These are phyloP conservation scores for Hystrix cristata DNA, from an alignment of 2,113 vertebrate genomes.

Conservation along the genomic window DNA sequence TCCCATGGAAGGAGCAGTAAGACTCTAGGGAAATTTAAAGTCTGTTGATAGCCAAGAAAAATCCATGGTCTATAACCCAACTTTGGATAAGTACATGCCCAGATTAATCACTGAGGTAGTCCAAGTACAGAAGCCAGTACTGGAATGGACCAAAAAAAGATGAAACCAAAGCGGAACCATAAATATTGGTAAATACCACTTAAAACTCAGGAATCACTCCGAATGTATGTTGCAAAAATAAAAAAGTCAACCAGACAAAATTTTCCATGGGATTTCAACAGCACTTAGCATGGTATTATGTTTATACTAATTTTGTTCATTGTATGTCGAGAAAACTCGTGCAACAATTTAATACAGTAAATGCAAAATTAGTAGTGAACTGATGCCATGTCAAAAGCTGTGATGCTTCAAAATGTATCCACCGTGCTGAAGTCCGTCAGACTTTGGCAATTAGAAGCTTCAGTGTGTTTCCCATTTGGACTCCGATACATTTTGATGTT, in stretches of 20 bases:
- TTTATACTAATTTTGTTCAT: conserved; percentile 95
- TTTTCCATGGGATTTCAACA: conserved; percentile 93
- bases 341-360: conserved; percentile 82
- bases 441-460: conserved; percentile 80
- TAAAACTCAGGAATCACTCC: conserved; percentile 70
- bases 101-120: not conserved
- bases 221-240: not conserved
- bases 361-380: conserved; percentile 94
- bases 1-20: conserved; percentile 92
- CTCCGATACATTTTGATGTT: conserved; percentile 96
- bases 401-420: conserved; percentile 99
- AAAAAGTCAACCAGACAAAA: not conserved
- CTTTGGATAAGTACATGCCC: not conserved
- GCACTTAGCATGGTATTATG: conserved; percentile 91
- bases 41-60: conserved; percentile 68
- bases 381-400: conserved; percentile 91
- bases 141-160: conserved; percentile 55
- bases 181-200: conserved; percentile 56
- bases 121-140: not conserved
- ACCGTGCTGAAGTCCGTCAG: conserved; percentile 79
- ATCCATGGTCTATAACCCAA: conserved; percentile 30
- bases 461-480: conserved; percentile 80
- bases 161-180: conserved; percentile 64
- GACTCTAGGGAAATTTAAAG: conserved; percentile 22
- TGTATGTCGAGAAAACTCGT: conserved; percentile 87